A percentile compares a stretch with the other conserved stretches of the same genome.
Evolutionary conservation across 64 coral and sea anemone species (phyloP).

Genomic region (Trachythela sp.): DNA sequence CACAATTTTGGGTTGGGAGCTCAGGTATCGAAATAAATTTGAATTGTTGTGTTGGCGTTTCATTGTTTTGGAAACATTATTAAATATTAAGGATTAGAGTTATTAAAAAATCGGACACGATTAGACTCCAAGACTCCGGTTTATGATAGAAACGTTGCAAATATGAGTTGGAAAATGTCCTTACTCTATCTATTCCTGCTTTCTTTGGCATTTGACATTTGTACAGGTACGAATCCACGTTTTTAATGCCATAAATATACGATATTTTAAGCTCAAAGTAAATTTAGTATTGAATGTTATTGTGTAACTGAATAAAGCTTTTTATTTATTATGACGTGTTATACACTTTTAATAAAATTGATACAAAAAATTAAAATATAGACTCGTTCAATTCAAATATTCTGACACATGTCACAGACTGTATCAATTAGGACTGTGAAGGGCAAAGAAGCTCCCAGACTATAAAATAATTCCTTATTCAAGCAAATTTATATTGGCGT

Average conservation of each 20-base stretch:
- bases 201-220: not conserved
- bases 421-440: no score
- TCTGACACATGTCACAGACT: no score
- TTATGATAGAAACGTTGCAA: not conserved
- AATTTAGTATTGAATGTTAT: not conserved
- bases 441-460: no score
- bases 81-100: no score
- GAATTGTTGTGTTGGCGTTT: not conserved
- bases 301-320: not conserved
- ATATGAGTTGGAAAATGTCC: not conserved
- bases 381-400: no score
- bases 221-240: not conserved
- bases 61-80: not conserved
- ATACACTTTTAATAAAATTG: no score
- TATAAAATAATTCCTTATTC: no score
- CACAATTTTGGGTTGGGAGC: no score
- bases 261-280: not conserved
- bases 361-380: no score
- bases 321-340: no score
- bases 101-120: no score
- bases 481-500: no score
- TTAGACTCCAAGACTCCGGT: not conserved
- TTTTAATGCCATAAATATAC: not conserved
- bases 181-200: not conserved
- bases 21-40: not conserved